phyloP scores from a whole-genome alignment of 2,888 invertebrate species.

The Galerucella nymphaeae region DNA sequence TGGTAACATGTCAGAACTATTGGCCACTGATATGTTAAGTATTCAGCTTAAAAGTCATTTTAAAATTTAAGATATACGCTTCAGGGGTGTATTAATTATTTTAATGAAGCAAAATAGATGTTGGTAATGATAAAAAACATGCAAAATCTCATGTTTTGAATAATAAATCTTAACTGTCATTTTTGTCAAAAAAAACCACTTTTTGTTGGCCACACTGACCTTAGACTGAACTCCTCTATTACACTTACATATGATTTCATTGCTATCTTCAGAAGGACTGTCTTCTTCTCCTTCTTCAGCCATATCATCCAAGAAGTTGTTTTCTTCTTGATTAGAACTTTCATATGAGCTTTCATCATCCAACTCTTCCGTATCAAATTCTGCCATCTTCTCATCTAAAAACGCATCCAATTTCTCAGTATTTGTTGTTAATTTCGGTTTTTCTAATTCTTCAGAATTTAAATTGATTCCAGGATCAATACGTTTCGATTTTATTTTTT shows the following conservation, averaged over 20 bases:
- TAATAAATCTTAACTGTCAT: no score
- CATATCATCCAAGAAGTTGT: constrained; percentile 54
- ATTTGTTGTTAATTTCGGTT: constrained; percentile 13
- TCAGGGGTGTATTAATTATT: no score
- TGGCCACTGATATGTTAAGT: no score
- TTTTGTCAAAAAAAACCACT: no score
- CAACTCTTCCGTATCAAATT: constrained; percentile 36
- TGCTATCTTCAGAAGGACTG: constrained; percentile 61
- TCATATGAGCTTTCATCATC: constrained; percentile 30
- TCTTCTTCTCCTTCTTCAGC: constrained; percentile 63
- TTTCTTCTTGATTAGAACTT: constrained; percentile 34
- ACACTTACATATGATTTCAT: constrained; percentile 52
- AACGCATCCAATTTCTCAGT: constrained; percentile 40
- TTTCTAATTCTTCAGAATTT: not conserved
- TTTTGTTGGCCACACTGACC: no score
- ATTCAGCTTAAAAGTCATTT: no score
- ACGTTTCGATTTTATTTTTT: not conserved
- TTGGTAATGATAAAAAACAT: no score
- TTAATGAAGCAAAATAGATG: no score
- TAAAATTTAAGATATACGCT: no score
- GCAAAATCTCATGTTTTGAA: no score
- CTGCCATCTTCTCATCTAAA: constrained; percentile 34
- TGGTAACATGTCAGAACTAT: no score
- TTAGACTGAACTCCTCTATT: not conserved
- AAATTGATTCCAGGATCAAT: constrained; percentile 16